These are phyloP conservation scores for Axinella damicornis DNA, from an alignment of 37 sponge, comb jelly and placozoan genomes.

Conservation along the genomic window DNA sequence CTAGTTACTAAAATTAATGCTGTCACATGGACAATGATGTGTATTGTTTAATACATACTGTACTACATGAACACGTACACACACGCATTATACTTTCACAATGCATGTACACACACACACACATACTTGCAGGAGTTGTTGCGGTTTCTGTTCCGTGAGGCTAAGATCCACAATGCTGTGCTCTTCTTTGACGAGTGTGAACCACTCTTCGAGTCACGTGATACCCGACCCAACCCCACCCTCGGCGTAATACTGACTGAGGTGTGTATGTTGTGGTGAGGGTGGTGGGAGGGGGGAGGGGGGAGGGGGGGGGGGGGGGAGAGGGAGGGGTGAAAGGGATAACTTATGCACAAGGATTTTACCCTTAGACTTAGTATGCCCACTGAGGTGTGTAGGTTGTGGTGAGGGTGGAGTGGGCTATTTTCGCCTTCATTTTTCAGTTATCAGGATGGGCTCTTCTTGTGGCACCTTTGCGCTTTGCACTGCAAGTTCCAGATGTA, in stretches of 20 bases:
- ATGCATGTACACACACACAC: slow-evolving; percentile 3
- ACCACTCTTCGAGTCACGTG: slow-evolving; percentile 64
- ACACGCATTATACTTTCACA: too few relatives aligned
- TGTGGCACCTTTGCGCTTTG: too few relatives aligned
- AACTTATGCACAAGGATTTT: too few relatives aligned
- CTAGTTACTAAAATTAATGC: not conserved
- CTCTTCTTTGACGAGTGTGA: slow-evolving; percentile 87
- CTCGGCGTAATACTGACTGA: slow-evolving; percentile 66
- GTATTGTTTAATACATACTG: too few relatives aligned
- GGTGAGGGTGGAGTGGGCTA: too few relatives aligned
- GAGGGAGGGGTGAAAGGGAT: not conserved
- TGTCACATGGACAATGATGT: not conserved
- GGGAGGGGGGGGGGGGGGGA: not conserved
- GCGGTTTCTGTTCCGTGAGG: slow-evolving; percentile 72
- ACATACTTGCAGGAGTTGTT: slow-evolving; percentile 45
- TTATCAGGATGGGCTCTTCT: too few relatives aligned
- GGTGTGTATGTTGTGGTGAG: slow-evolving; percentile 1
- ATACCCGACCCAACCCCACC: slow-evolving; percentile 40
- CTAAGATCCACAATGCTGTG: slow-evolving; percentile 80
- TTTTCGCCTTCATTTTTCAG: too few relatives aligned
- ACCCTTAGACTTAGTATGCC: too few relatives aligned
- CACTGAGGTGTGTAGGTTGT: too few relatives aligned
- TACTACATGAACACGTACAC: too few relatives aligned
- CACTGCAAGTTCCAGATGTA: too few relatives aligned
- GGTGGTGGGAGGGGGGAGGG: not conserved